A percentile compares a stretch with the other conserved stretches of the same genome.
Evolutionary conservation across 1,140 invertebrate genomes (phyloP).

Genomic region (Aleiodes sp.): DNA sequence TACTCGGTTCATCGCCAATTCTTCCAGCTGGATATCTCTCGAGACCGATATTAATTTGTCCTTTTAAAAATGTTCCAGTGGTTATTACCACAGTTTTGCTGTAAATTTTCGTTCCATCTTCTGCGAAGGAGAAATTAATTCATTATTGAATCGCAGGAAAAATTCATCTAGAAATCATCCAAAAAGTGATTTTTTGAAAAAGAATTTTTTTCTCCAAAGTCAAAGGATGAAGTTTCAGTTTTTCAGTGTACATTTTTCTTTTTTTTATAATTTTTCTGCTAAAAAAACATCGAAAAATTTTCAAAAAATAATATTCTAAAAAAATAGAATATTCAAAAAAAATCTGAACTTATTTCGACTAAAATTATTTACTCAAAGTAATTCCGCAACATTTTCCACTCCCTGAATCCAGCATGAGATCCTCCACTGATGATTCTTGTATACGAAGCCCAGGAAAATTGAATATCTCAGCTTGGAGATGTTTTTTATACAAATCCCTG

Average conservation of each 20-base stretch:
- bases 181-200: not conserved
- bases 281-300: no score
- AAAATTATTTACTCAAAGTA: conserved; percentile 68
- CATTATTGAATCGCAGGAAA: no score
- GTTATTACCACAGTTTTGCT: conserved; percentile 84
- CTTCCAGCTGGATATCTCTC: conserved; percentile 84
- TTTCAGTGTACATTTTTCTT: no score
- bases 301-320: no score
- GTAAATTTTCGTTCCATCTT: conserved; percentile 71
- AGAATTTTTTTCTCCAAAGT: no score
- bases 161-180: conserved; percentile 30
- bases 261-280: no score
- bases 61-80: conserved; percentile 93
- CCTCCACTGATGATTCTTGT: conserved; percentile 81
- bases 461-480: conserved; percentile 84
- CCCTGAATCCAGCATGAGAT: conserved; percentile 75
- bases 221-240: no score
- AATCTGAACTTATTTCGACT: not conserved
- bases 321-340: not conserved
- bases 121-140: no score
- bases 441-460: conserved; percentile 77
- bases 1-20: conserved; percentile 83
- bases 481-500: conserved; percentile 80
- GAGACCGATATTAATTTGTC: conserved; percentile 88
- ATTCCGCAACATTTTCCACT: conserved; percentile 69